Evolutionary conservation across 2,888 invertebrate genomes (phyloP).

Genomic region (Polyommatus icarus): DNA sequence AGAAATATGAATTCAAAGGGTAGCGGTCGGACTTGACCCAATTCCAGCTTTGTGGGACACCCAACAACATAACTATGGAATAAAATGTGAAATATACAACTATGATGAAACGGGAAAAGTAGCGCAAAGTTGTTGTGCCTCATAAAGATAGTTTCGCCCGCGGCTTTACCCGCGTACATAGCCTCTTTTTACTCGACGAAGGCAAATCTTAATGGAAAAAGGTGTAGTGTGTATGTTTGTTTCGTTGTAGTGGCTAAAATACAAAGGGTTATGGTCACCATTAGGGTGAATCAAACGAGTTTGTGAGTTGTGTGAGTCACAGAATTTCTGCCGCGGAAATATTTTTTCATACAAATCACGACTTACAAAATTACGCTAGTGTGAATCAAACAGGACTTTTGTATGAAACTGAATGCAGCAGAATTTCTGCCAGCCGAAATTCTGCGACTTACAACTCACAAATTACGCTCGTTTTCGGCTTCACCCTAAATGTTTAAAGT

Average conservation of each 20-base stretch:
- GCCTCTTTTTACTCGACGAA: not conserved
- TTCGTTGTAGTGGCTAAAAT: not conserved
- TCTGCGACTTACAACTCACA: too few relatives aligned
- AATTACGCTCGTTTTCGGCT: too few relatives aligned
- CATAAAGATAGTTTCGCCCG: not conserved
- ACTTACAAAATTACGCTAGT: too few relatives aligned
- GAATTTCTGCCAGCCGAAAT: too few relatives aligned
- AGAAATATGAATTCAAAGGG: constrained; percentile 27
- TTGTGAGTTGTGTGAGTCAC: too few relatives aligned
- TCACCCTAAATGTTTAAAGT: too few relatives aligned
- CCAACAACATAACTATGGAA: constrained; percentile 19
- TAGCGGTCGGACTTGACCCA: constrained; percentile 22
- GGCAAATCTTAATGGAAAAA: not conserved
- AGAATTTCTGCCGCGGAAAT: too few relatives aligned
- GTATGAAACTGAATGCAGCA: too few relatives aligned
- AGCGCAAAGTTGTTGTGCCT: not conserved
- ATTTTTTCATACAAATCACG: too few relatives aligned
- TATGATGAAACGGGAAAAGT: not conserved
- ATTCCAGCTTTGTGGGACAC: constrained; percentile 14
- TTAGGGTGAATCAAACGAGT: too few relatives aligned
- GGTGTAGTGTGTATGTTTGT: not conserved
- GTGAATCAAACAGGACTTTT: too few relatives aligned
- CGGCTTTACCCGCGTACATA: not conserved
- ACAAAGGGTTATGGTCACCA: too few relatives aligned
- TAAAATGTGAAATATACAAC: constrained; percentile 9